Evolutionary conservation across 1,140 invertebrate species (phyloP).

Genomic region (Copidosoma floridanum): DNA sequence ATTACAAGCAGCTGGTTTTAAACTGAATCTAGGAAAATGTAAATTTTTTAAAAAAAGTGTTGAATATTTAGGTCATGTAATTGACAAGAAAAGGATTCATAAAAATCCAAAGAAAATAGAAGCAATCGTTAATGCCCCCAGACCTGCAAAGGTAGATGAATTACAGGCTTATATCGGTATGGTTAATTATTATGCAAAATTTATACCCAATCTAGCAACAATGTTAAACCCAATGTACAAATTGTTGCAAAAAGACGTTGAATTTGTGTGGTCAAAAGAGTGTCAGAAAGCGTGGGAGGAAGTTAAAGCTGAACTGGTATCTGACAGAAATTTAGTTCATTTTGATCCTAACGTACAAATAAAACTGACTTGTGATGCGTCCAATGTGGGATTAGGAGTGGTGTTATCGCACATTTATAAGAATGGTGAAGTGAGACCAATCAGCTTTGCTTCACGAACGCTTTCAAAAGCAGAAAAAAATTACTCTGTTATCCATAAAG

Average conservation of each 20-base stretch:
- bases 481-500: neutral
- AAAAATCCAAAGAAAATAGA: neutral
- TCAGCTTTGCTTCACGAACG: neutral
- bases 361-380: conserved; percentile 25
- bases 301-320: neutral
- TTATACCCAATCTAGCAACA: neutral
- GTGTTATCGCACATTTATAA: conserved; percentile 16
- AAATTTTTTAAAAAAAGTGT: conserved; percentile 1
- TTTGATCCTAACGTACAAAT: conserved; percentile 16
- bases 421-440: neutral
- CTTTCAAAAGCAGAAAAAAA: neutral
- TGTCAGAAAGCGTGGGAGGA: neutral
- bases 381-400: conserved; percentile 19
- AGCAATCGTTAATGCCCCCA: neutral
- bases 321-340: conserved; percentile 12
- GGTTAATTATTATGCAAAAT: conserved; percentile 18
- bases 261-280: neutral
- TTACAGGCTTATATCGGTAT: neutral
- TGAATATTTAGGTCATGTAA: conserved; percentile 4
- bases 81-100: neutral
- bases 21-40: conserved; percentile 7
- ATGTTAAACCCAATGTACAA: neutral
- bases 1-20: neutral
- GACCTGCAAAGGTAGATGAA: neutral
- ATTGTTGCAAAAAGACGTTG: neutral